Conservation (phyloP, 2,888 invertebrate species). For the Polylopha cassiicola region DNA sequence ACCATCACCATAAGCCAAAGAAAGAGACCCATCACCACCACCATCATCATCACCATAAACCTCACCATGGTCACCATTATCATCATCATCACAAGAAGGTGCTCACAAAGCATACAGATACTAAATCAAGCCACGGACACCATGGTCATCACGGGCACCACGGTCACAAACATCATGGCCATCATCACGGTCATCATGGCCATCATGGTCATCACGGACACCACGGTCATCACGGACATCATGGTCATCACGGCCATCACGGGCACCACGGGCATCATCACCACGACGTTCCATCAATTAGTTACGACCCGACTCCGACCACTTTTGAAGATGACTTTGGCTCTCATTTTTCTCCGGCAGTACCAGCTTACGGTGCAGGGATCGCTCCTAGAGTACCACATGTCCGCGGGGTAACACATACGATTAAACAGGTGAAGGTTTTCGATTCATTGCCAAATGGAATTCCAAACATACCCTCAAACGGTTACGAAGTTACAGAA, state of each 20-base stretch:
- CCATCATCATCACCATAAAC: conserved; percentile 45
- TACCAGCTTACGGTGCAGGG: conserved; percentile 40
- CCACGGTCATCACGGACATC: conserved; percentile 31
- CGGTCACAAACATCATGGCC: conserved; percentile 24
- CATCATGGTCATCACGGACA: conserved; percentile 36
- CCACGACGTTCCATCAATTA: conserved; percentile 36
- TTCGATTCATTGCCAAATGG: conserved; percentile 58
- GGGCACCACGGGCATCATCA: conserved; percentile 32
- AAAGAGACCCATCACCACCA: conserved; percentile 67
- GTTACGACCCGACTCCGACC: conserved; percentile 32
- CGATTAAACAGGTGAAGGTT: conserved; percentile 66
- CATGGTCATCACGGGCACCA: conserved; percentile 22
- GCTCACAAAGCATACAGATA: conserved; percentile 44
- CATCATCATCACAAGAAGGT: conserved; percentile 62
- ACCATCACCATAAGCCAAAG: conserved; percentile 70
- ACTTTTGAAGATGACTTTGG: conserved; percentile 52
- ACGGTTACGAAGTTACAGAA: conserved; percentile 64
- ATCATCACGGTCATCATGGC: conserved; percentile 29
- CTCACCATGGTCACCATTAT: conserved; percentile 48
- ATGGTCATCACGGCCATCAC: conserved; percentile 29
- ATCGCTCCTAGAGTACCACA: conserved; percentile 38
- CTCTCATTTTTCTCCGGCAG: conserved; percentile 41
- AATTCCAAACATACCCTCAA: conserved; percentile 32
- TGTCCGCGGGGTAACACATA: conserved; percentile 50
- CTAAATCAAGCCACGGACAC: conserved; percentile 42